A percentile compares a stretch with the other conserved stretches of the same genome.
Evolutionary conservation across 2,888 invertebrate species (phyloP).

Genomic region (Eumacrocentrus americanus): DNA sequence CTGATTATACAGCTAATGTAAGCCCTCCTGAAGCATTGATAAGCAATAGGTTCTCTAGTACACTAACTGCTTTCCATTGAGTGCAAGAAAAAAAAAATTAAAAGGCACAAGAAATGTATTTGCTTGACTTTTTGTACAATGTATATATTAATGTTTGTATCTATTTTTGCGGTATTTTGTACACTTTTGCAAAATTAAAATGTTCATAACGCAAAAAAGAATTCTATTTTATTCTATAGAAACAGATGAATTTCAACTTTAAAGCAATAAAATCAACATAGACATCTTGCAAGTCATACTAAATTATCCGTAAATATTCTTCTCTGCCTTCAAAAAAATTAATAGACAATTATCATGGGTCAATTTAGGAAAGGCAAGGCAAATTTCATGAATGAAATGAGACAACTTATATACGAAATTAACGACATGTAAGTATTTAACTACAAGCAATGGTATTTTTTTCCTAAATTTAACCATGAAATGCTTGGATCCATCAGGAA

Average conservation of each 20-base stretch:
- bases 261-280: too few species aligned
- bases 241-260: not conserved
- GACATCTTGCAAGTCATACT: not conserved
- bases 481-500: conserved; percentile 34
- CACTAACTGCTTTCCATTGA: not conserved
- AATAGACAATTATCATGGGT: conserved; percentile 37
- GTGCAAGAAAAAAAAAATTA: not conserved
- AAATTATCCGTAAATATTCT: conserved; percentile 7
- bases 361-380: conserved; percentile 26
- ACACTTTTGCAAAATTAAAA: too few species aligned
- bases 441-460: too few species aligned
- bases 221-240: not conserved
- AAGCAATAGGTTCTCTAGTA: not conserved
- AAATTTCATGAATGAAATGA: conserved; percentile 47
- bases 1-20: conserved; percentile 36
- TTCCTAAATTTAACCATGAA: too few species aligned
- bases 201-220: too few species aligned
- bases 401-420: conserved; percentile 41
- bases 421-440: conserved; percentile 41
- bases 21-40: not conserved
- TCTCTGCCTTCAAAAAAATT: not conserved
- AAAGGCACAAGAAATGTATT: too few species aligned
- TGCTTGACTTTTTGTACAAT: too few species aligned
- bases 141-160: too few species aligned
- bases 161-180: too few species aligned